phyloP scores from a whole-genome alignment of 2,113 vertebrate genomes.

The Nematolebias whitei region DNA sequence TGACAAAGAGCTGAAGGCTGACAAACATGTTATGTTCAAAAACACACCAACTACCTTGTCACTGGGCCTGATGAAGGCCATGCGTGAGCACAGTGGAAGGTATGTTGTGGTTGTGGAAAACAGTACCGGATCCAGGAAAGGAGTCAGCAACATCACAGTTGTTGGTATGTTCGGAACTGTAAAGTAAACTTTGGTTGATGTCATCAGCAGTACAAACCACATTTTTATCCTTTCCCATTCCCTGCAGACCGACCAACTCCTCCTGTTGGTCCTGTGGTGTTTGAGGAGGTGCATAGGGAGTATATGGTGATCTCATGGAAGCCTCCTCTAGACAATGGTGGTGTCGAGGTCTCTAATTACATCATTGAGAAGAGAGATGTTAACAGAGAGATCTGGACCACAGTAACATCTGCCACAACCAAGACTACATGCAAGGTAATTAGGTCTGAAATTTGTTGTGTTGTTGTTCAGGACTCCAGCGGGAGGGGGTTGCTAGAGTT shows the following conservation, averaged over 20 bases:
- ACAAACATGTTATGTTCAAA: slow-evolving; percentile 87
- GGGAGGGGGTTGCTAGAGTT: not conserved
- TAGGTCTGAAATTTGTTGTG: not conserved
- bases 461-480: not conserved
- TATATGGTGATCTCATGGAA: slow-evolving; percentile 97
- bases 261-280: slow-evolving; percentile 93
- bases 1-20: slow-evolving; percentile 86
- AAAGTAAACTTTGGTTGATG: not conserved
- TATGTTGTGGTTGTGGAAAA: slow-evolving; percentile 94
- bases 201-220: not conserved
- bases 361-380: slow-evolving; percentile 93
- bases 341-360: slow-evolving; percentile 93
- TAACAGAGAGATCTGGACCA: slow-evolving; percentile 92
- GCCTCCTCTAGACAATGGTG: slow-evolving; percentile 94
- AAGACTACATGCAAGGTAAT: slow-evolving; percentile 92
- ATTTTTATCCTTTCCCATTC: not conserved
- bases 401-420: slow-evolving; percentile 90
- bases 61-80: slow-evolving; percentile 87
- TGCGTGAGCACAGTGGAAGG: slow-evolving; percentile 90
- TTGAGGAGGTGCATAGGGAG: slow-evolving; percentile 95
- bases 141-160: slow-evolving; percentile 89
- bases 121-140: slow-evolving; percentile 93
- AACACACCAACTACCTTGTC: slow-evolving; percentile 88
- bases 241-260: slow-evolving; percentile 90
- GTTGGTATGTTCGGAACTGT: slow-evolving; percentile 83